phyloP scores from a whole-genome alignment of 2,113 vertebrate genomes.

The Anolis carolinensis region DNA sequence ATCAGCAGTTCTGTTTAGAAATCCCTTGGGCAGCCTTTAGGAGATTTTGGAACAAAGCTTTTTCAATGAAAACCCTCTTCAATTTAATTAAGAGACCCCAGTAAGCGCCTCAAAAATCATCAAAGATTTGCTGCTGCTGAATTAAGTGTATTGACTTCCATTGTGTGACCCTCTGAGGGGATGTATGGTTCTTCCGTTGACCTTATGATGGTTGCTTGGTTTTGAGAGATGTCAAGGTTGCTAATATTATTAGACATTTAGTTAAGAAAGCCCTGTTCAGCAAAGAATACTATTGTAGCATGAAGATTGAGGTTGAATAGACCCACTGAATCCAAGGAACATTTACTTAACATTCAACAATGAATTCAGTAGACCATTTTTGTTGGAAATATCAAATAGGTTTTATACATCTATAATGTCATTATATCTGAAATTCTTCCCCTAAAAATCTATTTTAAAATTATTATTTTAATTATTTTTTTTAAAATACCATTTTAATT shows the following conservation, averaged over 20 bases:
- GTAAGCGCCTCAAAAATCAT: conserved; percentile 11
- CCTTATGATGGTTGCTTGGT: not conserved
- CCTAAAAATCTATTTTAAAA: too few relatives aligned
- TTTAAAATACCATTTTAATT: not conserved
- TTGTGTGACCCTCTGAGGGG: accelerated
- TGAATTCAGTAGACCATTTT: too few relatives aligned
- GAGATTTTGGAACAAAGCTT: conserved; percentile 8
- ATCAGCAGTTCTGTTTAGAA: not conserved
- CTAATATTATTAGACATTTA: not conserved
- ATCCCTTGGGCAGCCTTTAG: accelerated
- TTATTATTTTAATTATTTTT: too few relatives aligned
- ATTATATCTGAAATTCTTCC: too few relatives aligned
- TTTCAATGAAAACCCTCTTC: conserved; percentile 9
- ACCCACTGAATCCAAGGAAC: too few relatives aligned
- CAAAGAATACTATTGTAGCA: not conserved
- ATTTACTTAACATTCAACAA: too few relatives aligned
- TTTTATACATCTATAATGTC: too few relatives aligned
- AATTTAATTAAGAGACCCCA: conserved; percentile 38
- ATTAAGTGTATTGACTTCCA: not conserved
- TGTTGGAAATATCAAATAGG: too few relatives aligned
- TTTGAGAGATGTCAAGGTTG: not conserved
- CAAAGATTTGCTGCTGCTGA: conserved; percentile 23
- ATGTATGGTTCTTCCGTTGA: not conserved
- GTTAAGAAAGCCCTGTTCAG: not conserved
- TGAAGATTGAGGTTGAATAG: not conserved